Evolutionary conservation across 2,113 vertebrate species (phyloP), one percentile per base, ranked within the genome.

Genomic region (Empidonax alnorum): DNA sequence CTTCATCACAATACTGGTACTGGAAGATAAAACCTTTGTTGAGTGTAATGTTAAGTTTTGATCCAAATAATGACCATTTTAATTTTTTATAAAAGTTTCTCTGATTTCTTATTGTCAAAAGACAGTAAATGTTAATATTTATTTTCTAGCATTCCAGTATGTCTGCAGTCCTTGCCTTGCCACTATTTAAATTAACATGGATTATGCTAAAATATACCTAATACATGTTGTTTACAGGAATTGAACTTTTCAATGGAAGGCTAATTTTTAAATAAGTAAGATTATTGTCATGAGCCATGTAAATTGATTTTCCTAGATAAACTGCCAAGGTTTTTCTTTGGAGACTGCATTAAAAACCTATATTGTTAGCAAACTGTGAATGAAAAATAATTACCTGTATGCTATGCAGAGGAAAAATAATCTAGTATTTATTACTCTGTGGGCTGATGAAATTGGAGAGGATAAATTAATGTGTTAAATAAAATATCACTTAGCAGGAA

Each of bases 21-120:
- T 59, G 50, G 73, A 93, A 95, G 27, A 63, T 14, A 78, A 88
- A 94, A 93, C 7, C 21, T 71, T 94, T 87, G 6, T n/a, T 58
- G 23, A 74, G 6, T 42, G 6, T 31, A 53, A 68, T 71, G 50
- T 13, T 89, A 21, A 42, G 14, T 80, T 90, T 92, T 88, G 39
- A 88, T 74, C 25, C 14, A 80, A 93, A 73, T 73, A 90, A 85
- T 67, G 39, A 42, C 10, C 35, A 30, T 67, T 77, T 79, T 6
- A 93, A 73, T 79, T 7, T 90, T 94, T 92, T 86, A 73, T 90
- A 55, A 66, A 91, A 80, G 18, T 12, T 83, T 84, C 15, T 80
- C 33, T 92, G 20, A 88, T 81, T 81, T 90, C 42, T 83, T 83
- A n/a, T 83, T 93, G 67, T 80, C 73, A 89, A 49, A 93, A 78